Base-by-base conservation (phyloP, 2,797 vertebrate genomes). In the Oryzias dopingdopingensis region DNA sequence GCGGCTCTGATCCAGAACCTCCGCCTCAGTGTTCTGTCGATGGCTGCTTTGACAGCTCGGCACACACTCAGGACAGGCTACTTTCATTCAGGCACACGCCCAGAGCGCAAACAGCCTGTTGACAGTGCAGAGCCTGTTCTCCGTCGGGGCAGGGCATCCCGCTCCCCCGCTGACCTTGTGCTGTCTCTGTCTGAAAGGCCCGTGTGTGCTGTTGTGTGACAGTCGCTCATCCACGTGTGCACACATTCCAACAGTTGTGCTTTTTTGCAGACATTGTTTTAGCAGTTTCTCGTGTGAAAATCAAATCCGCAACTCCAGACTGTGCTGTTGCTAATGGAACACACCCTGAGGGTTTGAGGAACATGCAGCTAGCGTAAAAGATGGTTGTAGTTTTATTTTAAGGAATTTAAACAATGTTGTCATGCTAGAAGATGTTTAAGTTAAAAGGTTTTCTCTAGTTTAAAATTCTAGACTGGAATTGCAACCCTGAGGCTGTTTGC, bases 81-180 rank as follows among this genome's bases (percentile, higher is more conserved):
- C 15, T 48, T 69, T 56, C 8, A 29, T 42, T 66, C 13, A 32
- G 29, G 17, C 29, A 4, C 53, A 60, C 26, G 22, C 40, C 24
- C 47, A 48, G 49, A 76, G 67, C 29, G 67, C 60, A 49, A 81
- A 66, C 77, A 74, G 62, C 59, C 41, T 59, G 70, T 52, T 76
- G 65, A 85, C 82, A 86, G 70, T 73, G 69, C 67, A 46, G 63
- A 56, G 79, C 88, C 86, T 89, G 88, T 89, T 86, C 88, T 88
- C 88, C 86, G 41, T n/a, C 20, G 0, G 78, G 79, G 79, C 85
- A 77, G 78, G 86, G 83, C 82, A 86, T 87, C 88, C 88, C 77
- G 82, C 85, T 85, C 65, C 1, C 58, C 32, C 17, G 49, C 52
- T 70, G 79, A 71, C 59, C 77, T 71, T 26, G 17, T 55, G 59